phyloP scores from a whole-genome alignment of 2,888 invertebrate species.

The Taphrorychus bicolor region DNA sequence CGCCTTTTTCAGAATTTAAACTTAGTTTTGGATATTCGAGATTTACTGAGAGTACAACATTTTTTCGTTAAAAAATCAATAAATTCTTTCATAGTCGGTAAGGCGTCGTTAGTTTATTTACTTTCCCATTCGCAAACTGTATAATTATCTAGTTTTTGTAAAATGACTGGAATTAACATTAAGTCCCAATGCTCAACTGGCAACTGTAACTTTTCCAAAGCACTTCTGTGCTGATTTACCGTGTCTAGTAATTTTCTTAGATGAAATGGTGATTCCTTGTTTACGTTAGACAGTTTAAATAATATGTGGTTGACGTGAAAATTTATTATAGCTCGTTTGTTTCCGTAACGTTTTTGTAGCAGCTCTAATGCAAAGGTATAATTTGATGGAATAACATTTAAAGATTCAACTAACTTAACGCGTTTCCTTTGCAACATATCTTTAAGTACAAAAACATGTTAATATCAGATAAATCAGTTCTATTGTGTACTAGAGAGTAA shows the following conservation, averaged over 20 bases:
- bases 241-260: slow-evolving; percentile 32
- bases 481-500: slow-evolving; percentile 1
- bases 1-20: too few species aligned
- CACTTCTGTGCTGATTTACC: slow-evolving; percentile 19
- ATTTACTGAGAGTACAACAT: background rate
- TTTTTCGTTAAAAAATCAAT: background rate
- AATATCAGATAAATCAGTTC: slow-evolving; percentile 3
- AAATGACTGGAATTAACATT: slow-evolving; percentile 30
- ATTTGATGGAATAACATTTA: slow-evolving; percentile 5
- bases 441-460: slow-evolving; percentile 12
- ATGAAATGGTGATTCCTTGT: slow-evolving; percentile 18
- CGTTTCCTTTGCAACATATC: slow-evolving; percentile 13
- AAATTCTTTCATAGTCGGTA: background rate
- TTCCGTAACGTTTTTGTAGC: slow-evolving; percentile 26
- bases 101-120: background rate
- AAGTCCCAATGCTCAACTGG: slow-evolving; percentile 37
- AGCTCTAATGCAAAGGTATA: slow-evolving; percentile 21
- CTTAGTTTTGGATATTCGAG: too few species aligned
- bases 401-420: slow-evolving; percentile 11
- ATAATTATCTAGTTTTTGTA: slow-evolving; percentile 32
- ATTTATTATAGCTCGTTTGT: slow-evolving; percentile 26
- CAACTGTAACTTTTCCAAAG: slow-evolving; percentile 30
- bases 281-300: slow-evolving; percentile 24
- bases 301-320: slow-evolving; percentile 23
- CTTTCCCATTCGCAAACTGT: too few species aligned